Percentiles rank a stretch among this genome's conserved stretches.
Evolutionary conservation across 2,797 vertebrate genomes (phyloP).

Genomic region (Lepidocolaptes lacrymiger): DNA sequence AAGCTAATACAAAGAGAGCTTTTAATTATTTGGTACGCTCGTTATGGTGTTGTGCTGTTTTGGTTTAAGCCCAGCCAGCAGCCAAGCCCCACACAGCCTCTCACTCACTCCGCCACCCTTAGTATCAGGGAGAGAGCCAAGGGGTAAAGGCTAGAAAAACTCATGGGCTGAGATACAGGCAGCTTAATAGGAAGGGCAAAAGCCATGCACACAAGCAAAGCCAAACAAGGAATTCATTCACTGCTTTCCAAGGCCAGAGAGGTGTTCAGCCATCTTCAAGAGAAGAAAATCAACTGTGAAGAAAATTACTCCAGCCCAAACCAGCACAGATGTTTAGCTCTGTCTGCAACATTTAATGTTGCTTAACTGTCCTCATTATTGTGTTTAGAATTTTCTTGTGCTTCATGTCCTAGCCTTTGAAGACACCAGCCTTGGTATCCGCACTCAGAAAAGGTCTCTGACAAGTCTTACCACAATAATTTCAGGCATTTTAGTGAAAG

Average conservation of each 20-base stretch:
- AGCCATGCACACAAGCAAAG: background rate
- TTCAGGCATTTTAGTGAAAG: background rate
- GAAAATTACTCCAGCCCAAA: background rate
- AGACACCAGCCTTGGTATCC: background rate
- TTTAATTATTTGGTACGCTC: background rate
- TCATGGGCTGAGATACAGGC: background rate
- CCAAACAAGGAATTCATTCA: background rate
- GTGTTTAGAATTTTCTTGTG: background rate
- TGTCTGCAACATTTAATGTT: background rate
- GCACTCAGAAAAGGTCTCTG: background rate
- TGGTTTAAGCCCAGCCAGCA: background rate
- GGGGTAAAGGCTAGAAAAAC: background rate
- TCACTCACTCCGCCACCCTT: background rate
- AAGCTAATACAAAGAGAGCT: background rate
- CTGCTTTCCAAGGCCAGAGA: background rate
- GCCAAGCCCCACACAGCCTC: accelerated
- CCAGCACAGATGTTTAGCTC: background rate
- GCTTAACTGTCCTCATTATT: background rate
- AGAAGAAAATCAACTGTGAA: background rate
- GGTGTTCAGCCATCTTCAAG: background rate
- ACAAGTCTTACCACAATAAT: background rate
- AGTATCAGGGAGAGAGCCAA: background rate
- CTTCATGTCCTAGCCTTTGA: background rate
- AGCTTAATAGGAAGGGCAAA: background rate
- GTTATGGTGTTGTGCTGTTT: background rate